These are phyloP conservation scores for Copidosoma aretas DNA, from an alignment of 2,888 invertebrate genomes.

Conservation along the genomic window DNA sequence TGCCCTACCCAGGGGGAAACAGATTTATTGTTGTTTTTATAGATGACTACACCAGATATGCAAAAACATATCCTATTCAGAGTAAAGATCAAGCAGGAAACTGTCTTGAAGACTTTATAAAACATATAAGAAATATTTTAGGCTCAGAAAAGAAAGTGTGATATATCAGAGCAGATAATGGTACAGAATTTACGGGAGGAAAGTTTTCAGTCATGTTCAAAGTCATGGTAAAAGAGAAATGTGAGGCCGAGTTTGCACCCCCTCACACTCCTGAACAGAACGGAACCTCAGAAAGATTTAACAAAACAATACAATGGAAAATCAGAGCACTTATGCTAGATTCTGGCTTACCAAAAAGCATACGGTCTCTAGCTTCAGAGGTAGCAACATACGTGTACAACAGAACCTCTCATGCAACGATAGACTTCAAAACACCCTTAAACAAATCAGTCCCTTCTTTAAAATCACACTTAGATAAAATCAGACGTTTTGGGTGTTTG, in stretches of 20 bases:
- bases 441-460: no score
- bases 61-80: conserved; percentile 39
- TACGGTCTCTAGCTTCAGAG: no score
- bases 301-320: no score
- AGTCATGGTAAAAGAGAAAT: conserved; percentile 21
- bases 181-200: conserved; percentile 34
- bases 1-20: conserved; percentile 34
- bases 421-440: no score
- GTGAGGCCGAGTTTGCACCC: conserved; percentile 21
- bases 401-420: no score
- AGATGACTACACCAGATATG: conserved; percentile 41
- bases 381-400: no score
- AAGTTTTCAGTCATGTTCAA: conserved; percentile 25
- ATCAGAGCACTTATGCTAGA: no score
- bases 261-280: conserved; percentile 34
- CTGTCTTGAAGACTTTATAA: conserved; percentile 38
- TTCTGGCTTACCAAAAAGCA: no score
- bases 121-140: conserved; percentile 37
- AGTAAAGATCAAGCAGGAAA: conserved; percentile 38
- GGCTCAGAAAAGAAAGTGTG: conserved; percentile 38
- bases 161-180: conserved; percentile 42
- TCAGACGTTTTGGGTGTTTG: no score
- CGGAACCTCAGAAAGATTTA: no score
- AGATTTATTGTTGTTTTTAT: conserved; percentile 39
- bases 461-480: no score